Conservation (phyloP, 2,113 vertebrate genomes). For the Plecotus auritus region DNA sequence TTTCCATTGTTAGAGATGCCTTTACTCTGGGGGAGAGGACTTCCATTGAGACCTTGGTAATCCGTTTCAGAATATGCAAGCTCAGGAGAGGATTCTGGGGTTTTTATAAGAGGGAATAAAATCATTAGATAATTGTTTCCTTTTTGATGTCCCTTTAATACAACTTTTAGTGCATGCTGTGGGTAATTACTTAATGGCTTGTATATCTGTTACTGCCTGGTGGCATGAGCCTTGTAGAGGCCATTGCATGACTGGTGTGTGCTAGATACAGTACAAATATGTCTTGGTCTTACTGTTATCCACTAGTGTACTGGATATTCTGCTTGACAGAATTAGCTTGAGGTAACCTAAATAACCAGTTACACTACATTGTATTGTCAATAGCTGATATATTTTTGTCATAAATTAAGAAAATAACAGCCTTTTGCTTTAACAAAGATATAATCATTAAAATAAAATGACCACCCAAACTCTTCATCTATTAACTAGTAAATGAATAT, state of each 20-base stretch:
- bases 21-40: not conserved
- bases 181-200: conserved; percentile 48
- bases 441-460: not conserved
- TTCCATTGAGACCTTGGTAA: conserved; percentile 28
- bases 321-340: conserved; percentile 23
- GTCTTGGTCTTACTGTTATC: conserved; percentile 11
- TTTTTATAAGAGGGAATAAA: conserved; percentile 41
- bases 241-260: conserved; percentile 62
- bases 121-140: conserved; percentile 37
- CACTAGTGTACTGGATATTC: not conserved
- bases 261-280: conserved; percentile 1
- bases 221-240: conserved; percentile 54
- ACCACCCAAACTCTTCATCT: not conserved
- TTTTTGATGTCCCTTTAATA: conserved; percentile 52
- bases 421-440: conserved; percentile 32
- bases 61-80: conserved; percentile 15
- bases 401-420: not conserved
- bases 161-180: conserved; percentile 60
- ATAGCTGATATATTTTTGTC: not conserved
- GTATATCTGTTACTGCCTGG: conserved; percentile 39
- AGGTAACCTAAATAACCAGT: conserved; percentile 25
- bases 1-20: not conserved
- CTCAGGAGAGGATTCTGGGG: conserved; percentile 30
- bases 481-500: conserved; percentile 42
- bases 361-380: not conserved